Evolutionary conservation across 37 sponge, comb jelly and placozoan species (phyloP).

Genomic region (Agelas oroides): DNA sequence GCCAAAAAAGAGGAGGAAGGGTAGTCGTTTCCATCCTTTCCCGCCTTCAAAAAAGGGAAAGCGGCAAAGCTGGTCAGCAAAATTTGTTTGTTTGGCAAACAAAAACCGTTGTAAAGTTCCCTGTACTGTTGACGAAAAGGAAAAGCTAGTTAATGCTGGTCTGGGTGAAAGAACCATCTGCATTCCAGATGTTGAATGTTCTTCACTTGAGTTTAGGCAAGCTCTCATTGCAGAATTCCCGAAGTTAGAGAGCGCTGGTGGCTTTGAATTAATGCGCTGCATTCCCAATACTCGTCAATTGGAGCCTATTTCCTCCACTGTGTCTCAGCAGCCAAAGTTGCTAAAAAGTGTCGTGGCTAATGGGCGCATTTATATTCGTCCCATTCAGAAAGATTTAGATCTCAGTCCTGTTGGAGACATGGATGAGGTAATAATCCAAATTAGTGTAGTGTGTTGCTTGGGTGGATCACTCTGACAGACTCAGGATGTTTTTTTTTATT

Average conservation of each 20-base stretch:
- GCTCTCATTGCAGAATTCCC: slow-evolving; percentile 21
- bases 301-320: slow-evolving; percentile 20
- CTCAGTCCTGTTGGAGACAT: background rate
- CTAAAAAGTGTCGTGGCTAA: slow-evolving; percentile 10
- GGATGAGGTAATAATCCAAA: background rate
- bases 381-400: slow-evolving; percentile 43
- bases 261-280: slow-evolving; percentile 53
- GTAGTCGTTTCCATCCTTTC: background rate
- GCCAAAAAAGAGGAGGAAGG: background rate
- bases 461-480: no score
- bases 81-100: slow-evolving; percentile 27
- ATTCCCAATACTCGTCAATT: slow-evolving; percentile 27
- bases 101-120: slow-evolving; percentile 15
- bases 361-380: slow-evolving; percentile 43
- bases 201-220: slow-evolving; percentile 20
- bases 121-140: slow-evolving; percentile 13
- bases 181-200: slow-evolving; percentile 31
- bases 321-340: slow-evolving; percentile 14
- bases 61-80: slow-evolving; percentile 26
- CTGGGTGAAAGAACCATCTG: slow-evolving; percentile 33
- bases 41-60: background rate
- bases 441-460: background rate
- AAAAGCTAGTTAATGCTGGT: slow-evolving; percentile 24
- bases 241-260: slow-evolving; percentile 25
- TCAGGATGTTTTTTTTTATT: background rate